These are phyloP conservation scores for Terrapene triunguis DNA, from an alignment of 2,113 vertebrate genomes.

Conservation along the genomic window DNA sequence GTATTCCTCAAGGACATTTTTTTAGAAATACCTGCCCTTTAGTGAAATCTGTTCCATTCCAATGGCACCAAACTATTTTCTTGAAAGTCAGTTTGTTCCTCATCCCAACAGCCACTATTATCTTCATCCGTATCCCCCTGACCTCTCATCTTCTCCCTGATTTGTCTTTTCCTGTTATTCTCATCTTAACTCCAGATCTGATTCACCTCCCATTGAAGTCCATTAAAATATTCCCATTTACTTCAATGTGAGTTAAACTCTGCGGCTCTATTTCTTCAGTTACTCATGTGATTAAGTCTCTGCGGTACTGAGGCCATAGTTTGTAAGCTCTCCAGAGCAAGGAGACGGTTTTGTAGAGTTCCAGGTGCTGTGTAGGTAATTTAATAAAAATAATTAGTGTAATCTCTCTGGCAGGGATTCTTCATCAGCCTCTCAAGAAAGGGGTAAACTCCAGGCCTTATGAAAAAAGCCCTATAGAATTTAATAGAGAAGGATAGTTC, in stretches of 20 bases:
- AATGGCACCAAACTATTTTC: not conserved
- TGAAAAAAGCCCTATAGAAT: not conserved
- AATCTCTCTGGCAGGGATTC: not conserved
- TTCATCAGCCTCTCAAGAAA: not conserved
- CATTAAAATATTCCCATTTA: conserved; percentile 4
- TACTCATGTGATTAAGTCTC: not conserved
- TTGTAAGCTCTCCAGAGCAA: not conserved
- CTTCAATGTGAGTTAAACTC: conserved; percentile 4
- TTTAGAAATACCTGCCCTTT: not conserved
- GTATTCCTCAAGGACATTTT: not conserved
- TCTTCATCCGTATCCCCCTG: not conserved
- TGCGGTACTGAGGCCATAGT: not conserved
- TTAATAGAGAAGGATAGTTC: not conserved
- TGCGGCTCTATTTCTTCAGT: not conserved
- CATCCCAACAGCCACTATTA: rapidly evolving
- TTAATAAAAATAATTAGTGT: not conserved
- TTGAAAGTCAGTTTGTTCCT: not conserved
- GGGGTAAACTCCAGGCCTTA: not conserved
- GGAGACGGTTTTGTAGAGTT: not conserved
- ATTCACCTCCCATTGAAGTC: not conserved
- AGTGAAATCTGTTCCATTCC: not conserved
- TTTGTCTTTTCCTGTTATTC: not conserved
- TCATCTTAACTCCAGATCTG: not conserved
- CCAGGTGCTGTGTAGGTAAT: not conserved
- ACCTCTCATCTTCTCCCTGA: not conserved